Evolutionary conservation across 2,797 vertebrate species (phyloP).

Genomic region (Craterocephalus amniculus): DNA sequence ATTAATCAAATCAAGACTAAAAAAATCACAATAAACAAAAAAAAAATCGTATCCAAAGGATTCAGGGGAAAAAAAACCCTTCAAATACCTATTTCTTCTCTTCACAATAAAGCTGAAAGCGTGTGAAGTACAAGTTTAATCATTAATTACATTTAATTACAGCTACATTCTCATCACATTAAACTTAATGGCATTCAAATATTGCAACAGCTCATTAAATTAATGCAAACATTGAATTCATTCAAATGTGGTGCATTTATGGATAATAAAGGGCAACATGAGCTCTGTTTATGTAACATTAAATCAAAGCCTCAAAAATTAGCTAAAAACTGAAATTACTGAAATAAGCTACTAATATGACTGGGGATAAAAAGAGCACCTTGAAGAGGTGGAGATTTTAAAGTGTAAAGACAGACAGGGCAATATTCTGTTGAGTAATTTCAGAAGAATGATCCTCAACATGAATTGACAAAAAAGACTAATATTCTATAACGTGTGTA

Average conservation of each 20-base stretch:
- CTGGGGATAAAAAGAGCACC: background rate
- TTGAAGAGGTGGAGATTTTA: too few relatives aligned
- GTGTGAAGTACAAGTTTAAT: constrained; percentile 5
- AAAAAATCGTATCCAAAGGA: constrained; percentile 21
- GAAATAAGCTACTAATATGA: background rate
- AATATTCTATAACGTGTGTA: too few relatives aligned
- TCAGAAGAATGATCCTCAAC: background rate
- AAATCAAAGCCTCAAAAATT: constrained; percentile 21
- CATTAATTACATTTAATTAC: constrained; percentile 18
- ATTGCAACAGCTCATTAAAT: constrained; percentile 20
- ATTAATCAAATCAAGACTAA: constrained; percentile 52
- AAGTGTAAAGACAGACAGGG: background rate
- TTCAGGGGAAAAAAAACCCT: constrained; percentile 16
- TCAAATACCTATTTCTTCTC: constrained; percentile 16
- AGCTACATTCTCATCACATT: background rate
- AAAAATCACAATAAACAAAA: constrained; percentile 36
- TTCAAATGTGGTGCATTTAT: constrained; percentile 14
- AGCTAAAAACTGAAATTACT: background rate
- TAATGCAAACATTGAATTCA: constrained; percentile 28
- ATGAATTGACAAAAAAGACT: background rate
- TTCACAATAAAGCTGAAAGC: constrained; percentile 7
- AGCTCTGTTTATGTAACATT: constrained; percentile 28
- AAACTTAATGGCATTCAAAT: constrained; percentile 18
- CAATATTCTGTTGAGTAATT: background rate
- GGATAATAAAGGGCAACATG: constrained; percentile 19